These are phyloP conservation scores for Rhyzopertha dominica DNA, from an alignment of 1,140 invertebrate species.

Conservation along the genomic window DNA sequence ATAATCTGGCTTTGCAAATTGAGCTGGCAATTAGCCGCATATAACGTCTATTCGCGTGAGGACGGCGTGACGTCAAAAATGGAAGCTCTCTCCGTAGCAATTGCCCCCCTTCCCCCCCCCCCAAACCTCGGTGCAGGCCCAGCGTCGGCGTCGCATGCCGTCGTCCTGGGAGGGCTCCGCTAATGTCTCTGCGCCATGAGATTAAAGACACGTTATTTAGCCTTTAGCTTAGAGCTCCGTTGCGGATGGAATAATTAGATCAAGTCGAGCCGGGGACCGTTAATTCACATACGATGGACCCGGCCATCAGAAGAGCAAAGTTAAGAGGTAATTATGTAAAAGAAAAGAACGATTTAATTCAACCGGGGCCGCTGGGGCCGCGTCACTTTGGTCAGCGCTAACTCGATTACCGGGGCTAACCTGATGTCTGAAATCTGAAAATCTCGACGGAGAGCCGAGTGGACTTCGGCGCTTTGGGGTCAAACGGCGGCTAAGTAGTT, in stretches of 20 bases:
- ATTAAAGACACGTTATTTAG: slow-evolving; percentile 41
- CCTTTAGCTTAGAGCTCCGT: slow-evolving; percentile 37
- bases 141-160: no score
- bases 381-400: slow-evolving; percentile 31
- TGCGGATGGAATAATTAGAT: slow-evolving; percentile 42
- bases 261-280: slow-evolving; percentile 33
- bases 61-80: no score
- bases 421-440: slow-evolving; percentile 29
- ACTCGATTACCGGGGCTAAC: slow-evolving; percentile 28
- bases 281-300: slow-evolving; percentile 37
- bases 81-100: no score
- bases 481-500: slow-evolving; percentile 7
- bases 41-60: no score
- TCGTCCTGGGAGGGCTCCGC: slow-evolving; percentile 14
- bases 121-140: no score
- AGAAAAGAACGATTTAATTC: slow-evolving; percentile 44
- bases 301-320: slow-evolving; percentile 33
- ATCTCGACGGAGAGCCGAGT: slow-evolving; percentile 30
- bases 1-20: no score
- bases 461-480: no score
- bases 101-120: no score
- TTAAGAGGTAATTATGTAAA: slow-evolving; percentile 43
- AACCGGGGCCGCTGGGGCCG: slow-evolving; percentile 26
- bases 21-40: no score
- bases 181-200: slow-evolving; percentile 31